These are phyloP conservation scores for Axis porcinus DNA, from an alignment of 2,113 vertebrate genomes.

Conservation along the genomic window DNA sequence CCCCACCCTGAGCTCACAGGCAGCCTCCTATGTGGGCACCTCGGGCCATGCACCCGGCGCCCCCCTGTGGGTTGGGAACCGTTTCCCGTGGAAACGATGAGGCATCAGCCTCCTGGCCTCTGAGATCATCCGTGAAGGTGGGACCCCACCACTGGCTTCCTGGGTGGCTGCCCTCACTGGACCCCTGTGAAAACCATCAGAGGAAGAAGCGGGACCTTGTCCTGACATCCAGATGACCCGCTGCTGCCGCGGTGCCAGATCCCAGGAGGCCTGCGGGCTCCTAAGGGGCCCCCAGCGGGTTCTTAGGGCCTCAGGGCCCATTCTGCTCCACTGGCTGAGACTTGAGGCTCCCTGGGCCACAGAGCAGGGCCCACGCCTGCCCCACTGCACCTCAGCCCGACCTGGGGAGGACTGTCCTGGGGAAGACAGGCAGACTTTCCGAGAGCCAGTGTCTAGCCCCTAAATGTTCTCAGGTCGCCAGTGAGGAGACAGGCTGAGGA, in stretches of 20 bases:
- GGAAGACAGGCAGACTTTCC: neutral
- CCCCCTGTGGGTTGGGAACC: rapidly evolving
- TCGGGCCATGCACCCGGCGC: neutral
- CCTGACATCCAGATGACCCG: no score
- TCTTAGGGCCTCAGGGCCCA: neutral
- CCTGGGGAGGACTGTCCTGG: neutral
- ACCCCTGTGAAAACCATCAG: neutral
- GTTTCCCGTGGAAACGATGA: neutral
- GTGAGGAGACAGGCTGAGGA: neutral
- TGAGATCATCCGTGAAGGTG: neutral
- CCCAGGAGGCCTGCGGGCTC: neutral
- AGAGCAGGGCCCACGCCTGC: neutral
- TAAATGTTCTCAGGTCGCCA: rapidly evolving
- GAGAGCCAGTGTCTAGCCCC: neutral
- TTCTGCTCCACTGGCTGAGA: neutral
- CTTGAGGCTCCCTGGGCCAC: neutral
- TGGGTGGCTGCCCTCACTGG: neutral
- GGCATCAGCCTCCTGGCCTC: neutral
- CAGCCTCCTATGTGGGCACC: neutral
- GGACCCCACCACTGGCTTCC: neutral
- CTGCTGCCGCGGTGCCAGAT: rapidly evolving
- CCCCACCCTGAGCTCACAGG: neutral
- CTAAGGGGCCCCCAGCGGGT: neutral
- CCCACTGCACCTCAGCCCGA: neutral
- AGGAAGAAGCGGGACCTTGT: neutral